A percentile compares a stretch with the other conserved stretches of the same genome.
These are phyloP conservation scores for Anguilla pacifica DNA, from an alignment of 2,797 vertebrate species.

Conservation along the genomic window DNA sequence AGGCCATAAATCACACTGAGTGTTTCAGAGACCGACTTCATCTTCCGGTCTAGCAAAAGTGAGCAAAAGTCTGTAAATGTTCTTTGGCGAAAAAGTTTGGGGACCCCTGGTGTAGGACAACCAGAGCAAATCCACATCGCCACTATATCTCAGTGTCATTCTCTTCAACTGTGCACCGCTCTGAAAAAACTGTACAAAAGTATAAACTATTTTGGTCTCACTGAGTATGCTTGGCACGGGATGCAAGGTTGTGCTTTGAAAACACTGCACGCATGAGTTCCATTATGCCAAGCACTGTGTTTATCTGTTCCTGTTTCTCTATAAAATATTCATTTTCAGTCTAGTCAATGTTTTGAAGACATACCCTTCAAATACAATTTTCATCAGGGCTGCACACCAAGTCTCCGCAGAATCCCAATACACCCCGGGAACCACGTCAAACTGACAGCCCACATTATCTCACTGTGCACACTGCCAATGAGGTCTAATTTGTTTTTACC, in stretches of 20 bases:
- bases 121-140: not conserved
- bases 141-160: not conserved
- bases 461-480: constrained; percentile 62
- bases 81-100: not conserved
- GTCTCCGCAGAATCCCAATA: constrained; percentile 54
- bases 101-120: not conserved
- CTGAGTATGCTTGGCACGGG: constrained; percentile 20
- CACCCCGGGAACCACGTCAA: constrained; percentile 45
- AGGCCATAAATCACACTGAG: not conserved
- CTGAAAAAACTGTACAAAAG: not conserved
- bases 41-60: not conserved
- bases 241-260: constrained; percentile 41
- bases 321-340: constrained; percentile 49
- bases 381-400: constrained; percentile 61
- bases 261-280: constrained; percentile 43
- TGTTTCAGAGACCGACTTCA: no score
- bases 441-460: constrained; percentile 67
- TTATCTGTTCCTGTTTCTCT: constrained; percentile 52
- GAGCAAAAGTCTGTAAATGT: not conserved
- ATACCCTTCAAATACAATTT: constrained; percentile 66
- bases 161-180: not conserved
- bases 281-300: constrained; percentile 44
- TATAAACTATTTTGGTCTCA: constrained; percentile 2
- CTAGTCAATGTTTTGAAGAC: constrained; percentile 59
- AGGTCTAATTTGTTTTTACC: constrained; percentile 58